phyloP scores from a whole-genome alignment of 2,888 invertebrate genomes.

The Pharmacophagus antenor region DNA sequence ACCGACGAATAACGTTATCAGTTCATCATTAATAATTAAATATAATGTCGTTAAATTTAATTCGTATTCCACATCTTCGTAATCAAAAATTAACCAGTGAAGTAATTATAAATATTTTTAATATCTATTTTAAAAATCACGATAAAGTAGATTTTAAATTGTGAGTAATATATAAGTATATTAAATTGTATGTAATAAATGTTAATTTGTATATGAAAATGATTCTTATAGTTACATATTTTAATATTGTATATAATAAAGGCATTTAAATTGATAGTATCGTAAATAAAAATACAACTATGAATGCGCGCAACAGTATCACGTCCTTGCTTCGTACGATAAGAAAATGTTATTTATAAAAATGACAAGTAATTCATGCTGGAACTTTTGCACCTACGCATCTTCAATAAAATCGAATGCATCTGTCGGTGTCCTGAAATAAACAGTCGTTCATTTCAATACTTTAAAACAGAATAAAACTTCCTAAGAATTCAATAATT shows the following conservation, averaged over 20 bases:
- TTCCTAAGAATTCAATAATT: background rate
- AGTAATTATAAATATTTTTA: too few species aligned
- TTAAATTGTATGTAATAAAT: too few species aligned
- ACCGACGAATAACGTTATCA: constrained; percentile 6
- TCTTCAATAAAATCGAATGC: constrained; percentile 32
- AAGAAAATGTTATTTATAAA: constrained; percentile 62
- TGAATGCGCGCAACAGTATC: constrained; percentile 49
- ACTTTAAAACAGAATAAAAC: background rate
- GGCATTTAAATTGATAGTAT: constrained; percentile 38
- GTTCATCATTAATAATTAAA: constrained; percentile 5
- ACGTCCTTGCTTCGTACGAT: constrained; percentile 64
- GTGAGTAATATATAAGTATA: constrained; percentile 1
- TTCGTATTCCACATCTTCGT: background rate
- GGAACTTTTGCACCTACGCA: constrained; percentile 42
- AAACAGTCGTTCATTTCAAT: background rate
- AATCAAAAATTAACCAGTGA: background rate
- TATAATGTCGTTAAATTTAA: background rate
- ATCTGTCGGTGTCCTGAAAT: constrained; percentile 27
- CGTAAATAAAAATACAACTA: constrained; percentile 40
- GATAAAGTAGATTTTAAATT: too few species aligned
- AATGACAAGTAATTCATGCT: constrained; percentile 43
- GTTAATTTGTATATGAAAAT: too few species aligned
- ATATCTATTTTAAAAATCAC: too few species aligned
- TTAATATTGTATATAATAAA: background rate
- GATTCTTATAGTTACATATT: background rate